Evolutionary conservation across 2,888 invertebrate genomes (phyloP), one percentile per base, ranked within the genome.

Genomic region (Pammene fasciana): DNA sequence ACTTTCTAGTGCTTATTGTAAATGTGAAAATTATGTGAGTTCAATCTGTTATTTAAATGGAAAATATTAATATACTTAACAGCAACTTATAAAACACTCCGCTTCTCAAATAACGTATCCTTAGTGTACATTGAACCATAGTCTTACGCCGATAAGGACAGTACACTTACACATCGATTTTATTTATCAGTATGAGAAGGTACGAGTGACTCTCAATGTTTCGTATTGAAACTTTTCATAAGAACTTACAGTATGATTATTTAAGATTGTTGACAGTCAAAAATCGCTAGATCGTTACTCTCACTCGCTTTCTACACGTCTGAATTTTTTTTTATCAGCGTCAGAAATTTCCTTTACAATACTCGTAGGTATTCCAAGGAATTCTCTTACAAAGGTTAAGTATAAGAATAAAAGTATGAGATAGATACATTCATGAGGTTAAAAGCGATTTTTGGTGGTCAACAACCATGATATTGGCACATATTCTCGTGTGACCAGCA

Each of bases 401-500:
- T n/a, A n/a, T n/a, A n/a, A n/a, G 26, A 26, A 1, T 26, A 26
- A 1, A 4, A 26, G 26, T 26, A 26, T 1, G 4, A 26, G 26
- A 26, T 26, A n/a, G n/a, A n/a, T n/a, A n/a, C n/a, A 26, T 26
- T 3, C 26, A 26, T 26, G 26, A 11, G 13, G 18, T 11, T 26
- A 0, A 50, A 13, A 61, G 38, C 62, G 34, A 50, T 38, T 52
- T 41, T 41, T 62, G 62, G 9, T 36, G 8, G 50, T 41, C 62
- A n/a, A 13, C 38, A 62, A 60, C 14, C 60, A 10, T 26, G 2
- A 26, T 79, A 82, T 89, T 89, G 86, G 86, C 86, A 86, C 86
- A 82, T 81, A 68, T 62, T 65, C 65, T 66, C 67, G 73, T 71
- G 86, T 87, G 86, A 86, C 85, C 86, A 84, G 88, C 87, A 88